Conservation (phyloP, 2,888 invertebrate genomes). For the Drosophila greeni region DNA sequence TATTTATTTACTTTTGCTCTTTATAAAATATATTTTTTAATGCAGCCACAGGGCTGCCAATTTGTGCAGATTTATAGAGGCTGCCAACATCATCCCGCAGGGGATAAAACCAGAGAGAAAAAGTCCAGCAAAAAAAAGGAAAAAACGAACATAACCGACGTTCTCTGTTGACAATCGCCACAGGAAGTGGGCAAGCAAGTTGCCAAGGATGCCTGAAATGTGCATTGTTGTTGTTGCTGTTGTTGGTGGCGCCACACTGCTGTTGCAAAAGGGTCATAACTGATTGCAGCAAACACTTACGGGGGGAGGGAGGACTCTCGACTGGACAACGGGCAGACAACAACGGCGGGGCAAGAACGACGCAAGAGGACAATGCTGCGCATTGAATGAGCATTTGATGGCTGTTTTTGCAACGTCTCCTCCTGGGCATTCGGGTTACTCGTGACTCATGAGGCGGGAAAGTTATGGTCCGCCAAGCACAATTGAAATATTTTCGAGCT, state of each 20-base stretch:
- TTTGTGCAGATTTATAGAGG: constrained; percentile 73
- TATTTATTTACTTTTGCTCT: constrained; percentile 72
- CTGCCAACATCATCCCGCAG: constrained; percentile 39
- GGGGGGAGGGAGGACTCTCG: constrained; percentile 5
- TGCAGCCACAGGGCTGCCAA: constrained; percentile 75
- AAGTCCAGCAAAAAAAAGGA: constrained; percentile 29
- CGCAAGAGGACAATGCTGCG: constrained; percentile 24
- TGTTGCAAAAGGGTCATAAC: constrained; percentile 60
- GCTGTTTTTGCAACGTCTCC: constrained; percentile 26
- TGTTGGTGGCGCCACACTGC: constrained; percentile 18
- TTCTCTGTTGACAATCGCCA: constrained; percentile 71
- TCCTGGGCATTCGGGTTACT: constrained; percentile 46
- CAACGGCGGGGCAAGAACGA: constrained; percentile 11
- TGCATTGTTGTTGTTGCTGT: constrained; percentile 37
- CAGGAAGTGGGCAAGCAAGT: constrained; percentile 59
- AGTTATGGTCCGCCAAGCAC: constrained; percentile 8
- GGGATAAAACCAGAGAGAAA: constrained; percentile 34
- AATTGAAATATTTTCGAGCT: not conserved
- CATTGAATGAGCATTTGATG: constrained; percentile 46
- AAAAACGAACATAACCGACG: constrained; percentile 32
- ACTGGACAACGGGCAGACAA: constrained; percentile 32
- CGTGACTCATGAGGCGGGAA: constrained; percentile 30
- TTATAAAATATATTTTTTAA: constrained; percentile 72
- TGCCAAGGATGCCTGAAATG: constrained; percentile 42
- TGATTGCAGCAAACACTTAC: constrained; percentile 70